Conservation (phyloP, 1,140 invertebrate species). For the Neomicropteryx cornuta region DNA sequence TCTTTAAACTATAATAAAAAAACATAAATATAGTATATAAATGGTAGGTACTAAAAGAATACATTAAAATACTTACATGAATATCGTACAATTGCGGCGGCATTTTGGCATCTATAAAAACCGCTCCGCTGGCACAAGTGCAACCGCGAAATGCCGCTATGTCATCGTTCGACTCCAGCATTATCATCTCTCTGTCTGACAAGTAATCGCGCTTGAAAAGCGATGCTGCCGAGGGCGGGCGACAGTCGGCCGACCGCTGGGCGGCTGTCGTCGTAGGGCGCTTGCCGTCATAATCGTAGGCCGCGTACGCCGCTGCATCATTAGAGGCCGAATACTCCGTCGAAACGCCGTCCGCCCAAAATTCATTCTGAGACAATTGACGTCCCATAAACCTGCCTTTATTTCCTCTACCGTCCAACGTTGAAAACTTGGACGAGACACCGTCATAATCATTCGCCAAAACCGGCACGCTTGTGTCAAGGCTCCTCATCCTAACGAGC, state of each 20-base stretch:
- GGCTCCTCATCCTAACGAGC: slow-evolving; percentile 25
- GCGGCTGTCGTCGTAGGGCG: no score
- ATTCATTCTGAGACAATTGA: slow-evolving; percentile 35
- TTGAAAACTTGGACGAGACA: slow-evolving; percentile 27
- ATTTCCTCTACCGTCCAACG: slow-evolving; percentile 28
- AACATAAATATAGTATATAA: no score
- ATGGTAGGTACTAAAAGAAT: no score
- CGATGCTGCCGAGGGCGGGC: slow-evolving; percentile 23
- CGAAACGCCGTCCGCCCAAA: slow-evolving; percentile 24
- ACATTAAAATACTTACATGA: slow-evolving; percentile 33
- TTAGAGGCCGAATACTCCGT: no score
- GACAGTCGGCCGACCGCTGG: no score
- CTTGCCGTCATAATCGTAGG: slow-evolving; percentile 20
- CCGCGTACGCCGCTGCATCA: slow-evolving; percentile 17
- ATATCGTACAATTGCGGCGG: slow-evolving; percentile 34
- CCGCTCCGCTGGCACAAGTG: slow-evolving; percentile 28
- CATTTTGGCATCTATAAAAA: slow-evolving; percentile 23
- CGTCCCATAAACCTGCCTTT: slow-evolving; percentile 31
- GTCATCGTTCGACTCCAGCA: slow-evolving; percentile 23
- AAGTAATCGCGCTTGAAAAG: slow-evolving; percentile 19
- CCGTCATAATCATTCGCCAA: slow-evolving; percentile 17
- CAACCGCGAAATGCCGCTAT: slow-evolving; percentile 20
- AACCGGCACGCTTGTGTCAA: slow-evolving; percentile 26
- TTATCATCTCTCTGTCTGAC: slow-evolving; percentile 25
- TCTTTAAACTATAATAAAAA: no score